Base-by-base conservation (phyloP, 2,888 invertebrate genomes). In the Cerastis rubricosa region DNA sequence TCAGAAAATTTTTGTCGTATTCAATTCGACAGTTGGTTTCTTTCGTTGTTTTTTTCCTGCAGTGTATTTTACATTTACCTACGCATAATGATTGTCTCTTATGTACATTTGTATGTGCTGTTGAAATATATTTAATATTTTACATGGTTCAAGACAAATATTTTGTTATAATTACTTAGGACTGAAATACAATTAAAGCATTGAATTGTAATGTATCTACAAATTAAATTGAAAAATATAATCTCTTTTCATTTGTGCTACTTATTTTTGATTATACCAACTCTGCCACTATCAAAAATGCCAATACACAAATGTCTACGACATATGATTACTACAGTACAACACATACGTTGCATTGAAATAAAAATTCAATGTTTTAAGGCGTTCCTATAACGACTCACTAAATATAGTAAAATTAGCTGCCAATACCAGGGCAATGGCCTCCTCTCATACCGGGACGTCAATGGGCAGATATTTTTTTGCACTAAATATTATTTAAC, bases 201-300 rank as follows among this genome's bases (percentile, higher is more conserved):
- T 35, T 81, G 74, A 22, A 66, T 67, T 64, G 45, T 64, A 76
- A 68, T 57, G 19, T 57, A 43, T n/a, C n/a, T 43, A 81, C 49
- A 76, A 25, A 76, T 49, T 81, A 54, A 81, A 54, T 51, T 35
- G 57, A 81, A 47, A 81, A 76, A 76, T 51, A 64, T 75, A 81
- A 81, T 75, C 54, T 49, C 63, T 47, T 63, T 65, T 66, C 11
- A 63, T 57, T 68, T 83, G 29, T 82, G 40, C 54, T 76, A 35
- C 25, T 45, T 83, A 22, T 67, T 47, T 57, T 76, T 65, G n/a
- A 74, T 40, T 59, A n/a, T n/a, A 51, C 51, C 35, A 70, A 45
- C 45, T 67, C 43, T 59, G 77, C 47, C 54, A 12, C 0, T 14
- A 40, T 49, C 45, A 77, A 61, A 63, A 43, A n/a, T 40, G 45